A percentile compares a stretch with the other conserved stretches of the same genome.
Evolutionary conservation across 1,140 invertebrate genomes (phyloP).

Genomic region (Aphis craccivora): DNA sequence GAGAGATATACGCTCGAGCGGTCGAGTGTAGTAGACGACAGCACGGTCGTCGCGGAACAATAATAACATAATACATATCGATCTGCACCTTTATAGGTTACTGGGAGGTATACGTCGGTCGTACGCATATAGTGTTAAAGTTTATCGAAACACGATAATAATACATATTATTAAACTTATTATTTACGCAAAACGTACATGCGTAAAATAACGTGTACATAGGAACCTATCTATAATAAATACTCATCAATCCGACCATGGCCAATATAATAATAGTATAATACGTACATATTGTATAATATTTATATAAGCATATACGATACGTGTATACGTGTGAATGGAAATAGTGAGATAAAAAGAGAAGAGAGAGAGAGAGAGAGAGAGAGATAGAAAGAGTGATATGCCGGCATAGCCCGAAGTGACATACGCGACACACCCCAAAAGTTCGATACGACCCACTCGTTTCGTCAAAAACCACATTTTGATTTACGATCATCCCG

Average conservation of each 20-base stretch:
- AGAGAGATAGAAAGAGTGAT: not conserved
- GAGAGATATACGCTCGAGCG: not conserved
- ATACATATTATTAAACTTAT: not conserved
- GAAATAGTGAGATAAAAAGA: too few relatives aligned
- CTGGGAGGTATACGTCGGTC: not conserved
- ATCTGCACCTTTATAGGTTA: slow-evolving; percentile 9
- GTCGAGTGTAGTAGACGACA: not conserved
- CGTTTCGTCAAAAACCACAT: not conserved
- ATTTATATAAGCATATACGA: not conserved
- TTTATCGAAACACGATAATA: not conserved
- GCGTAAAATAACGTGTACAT: not conserved
- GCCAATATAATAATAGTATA: not conserved
- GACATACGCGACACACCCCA: slow-evolving; percentile 9
- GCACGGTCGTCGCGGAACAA: not conserved
- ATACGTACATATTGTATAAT: not conserved
- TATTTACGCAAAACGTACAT: not conserved
- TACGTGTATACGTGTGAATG: not conserved
- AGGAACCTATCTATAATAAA: not conserved
- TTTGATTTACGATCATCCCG: slow-evolving; percentile 8
- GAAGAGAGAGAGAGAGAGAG: not conserved
- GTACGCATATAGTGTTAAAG: not conserved
- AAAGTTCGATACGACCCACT: slow-evolving; percentile 13
- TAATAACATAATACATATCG: not conserved
- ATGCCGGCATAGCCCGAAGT: not conserved
- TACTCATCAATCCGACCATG: not conserved